These are phyloP conservation scores for Acleris literana DNA, from an alignment of 2,888 invertebrate species.

Conservation along the genomic window DNA sequence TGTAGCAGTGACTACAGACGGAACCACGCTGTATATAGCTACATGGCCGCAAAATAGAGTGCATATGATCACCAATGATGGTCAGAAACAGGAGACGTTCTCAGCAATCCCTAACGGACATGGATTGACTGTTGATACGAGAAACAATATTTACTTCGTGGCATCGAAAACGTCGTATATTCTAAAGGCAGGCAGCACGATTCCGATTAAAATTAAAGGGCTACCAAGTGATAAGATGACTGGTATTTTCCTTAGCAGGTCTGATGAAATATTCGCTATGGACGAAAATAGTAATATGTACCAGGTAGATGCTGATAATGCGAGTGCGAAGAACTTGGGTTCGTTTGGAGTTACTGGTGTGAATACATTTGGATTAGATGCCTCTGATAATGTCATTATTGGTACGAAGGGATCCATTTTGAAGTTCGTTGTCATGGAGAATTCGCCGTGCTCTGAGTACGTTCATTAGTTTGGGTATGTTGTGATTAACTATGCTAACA, in stretches of 20 bases:
- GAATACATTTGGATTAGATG: constrained; percentile 73
- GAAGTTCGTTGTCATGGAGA: constrained; percentile 65
- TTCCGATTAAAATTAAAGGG: constrained; percentile 71
- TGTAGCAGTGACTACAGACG: constrained; percentile 64
- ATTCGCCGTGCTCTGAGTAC: constrained; percentile 58
- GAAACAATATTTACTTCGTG: constrained; percentile 72
- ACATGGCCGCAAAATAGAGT: constrained; percentile 78
- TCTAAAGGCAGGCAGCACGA: constrained; percentile 55
- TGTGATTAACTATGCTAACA: constrained; percentile 12
- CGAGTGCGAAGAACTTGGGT: constrained; percentile 62
- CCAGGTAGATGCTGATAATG: constrained; percentile 60
- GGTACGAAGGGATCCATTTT: constrained; percentile 66
- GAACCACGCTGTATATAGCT: constrained; percentile 66
- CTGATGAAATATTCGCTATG: constrained; percentile 72
- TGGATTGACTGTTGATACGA: constrained; percentile 67
- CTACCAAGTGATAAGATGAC: constrained; percentile 70
- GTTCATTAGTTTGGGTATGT: constrained; percentile 31
- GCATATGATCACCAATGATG: constrained; percentile 65
- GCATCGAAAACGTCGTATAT: constrained; percentile 72
- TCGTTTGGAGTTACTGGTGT: constrained; percentile 64
- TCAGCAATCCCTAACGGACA: constrained; percentile 71
- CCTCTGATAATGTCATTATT: constrained; percentile 68
- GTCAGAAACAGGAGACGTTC: constrained; percentile 64
- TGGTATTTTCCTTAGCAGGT: constrained; percentile 68
- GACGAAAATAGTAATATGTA: constrained; percentile 73